phyloP scores from a whole-genome alignment of 2,113 vertebrate species.

The Odocoileus virginianus region DNA sequence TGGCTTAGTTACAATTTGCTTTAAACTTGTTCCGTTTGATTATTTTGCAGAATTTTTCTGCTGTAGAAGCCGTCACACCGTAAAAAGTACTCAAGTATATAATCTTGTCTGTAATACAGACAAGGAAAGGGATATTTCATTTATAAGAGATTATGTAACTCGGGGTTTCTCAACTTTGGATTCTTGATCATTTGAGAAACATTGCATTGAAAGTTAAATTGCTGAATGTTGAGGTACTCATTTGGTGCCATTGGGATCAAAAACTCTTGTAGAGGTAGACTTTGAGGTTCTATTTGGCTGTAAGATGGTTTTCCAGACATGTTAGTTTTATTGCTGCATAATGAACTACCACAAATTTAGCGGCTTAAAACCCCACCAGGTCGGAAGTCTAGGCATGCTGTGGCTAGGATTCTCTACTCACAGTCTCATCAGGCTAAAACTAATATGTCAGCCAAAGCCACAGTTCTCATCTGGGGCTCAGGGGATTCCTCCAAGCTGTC shows the following conservation, averaged over 20 bases:
- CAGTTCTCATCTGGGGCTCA: background rate
- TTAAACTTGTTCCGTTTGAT: slow-evolving; percentile 21
- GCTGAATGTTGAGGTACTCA: background rate
- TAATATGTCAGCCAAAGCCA: background rate
- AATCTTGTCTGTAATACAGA: slow-evolving; percentile 34
- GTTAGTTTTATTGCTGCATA: background rate
- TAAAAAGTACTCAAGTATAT: slow-evolving; percentile 50
- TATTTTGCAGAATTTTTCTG: slow-evolving; percentile 44
- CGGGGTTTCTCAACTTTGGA: slow-evolving; percentile 30
- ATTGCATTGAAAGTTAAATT: background rate
- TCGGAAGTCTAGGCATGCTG: background rate
- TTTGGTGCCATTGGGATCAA: background rate
- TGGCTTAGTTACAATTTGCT: slow-evolving; percentile 1
- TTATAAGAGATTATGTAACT: slow-evolving; percentile 46
- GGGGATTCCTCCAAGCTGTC: background rate
- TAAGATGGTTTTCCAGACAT: background rate
- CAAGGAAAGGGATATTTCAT: slow-evolving; percentile 25
- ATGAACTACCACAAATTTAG: background rate
- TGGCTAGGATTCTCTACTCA: background rate
- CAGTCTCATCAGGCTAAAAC: background rate
- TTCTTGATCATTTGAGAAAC: slow-evolving; percentile 27
- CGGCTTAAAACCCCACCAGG: background rate
- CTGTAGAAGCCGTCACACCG: background rate
- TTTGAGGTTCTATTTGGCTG: background rate
- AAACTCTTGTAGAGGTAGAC: background rate